These are phyloP conservation scores for Tortrix viridana DNA, from an alignment of 2,888 invertebrate species.

Conservation along the genomic window DNA sequence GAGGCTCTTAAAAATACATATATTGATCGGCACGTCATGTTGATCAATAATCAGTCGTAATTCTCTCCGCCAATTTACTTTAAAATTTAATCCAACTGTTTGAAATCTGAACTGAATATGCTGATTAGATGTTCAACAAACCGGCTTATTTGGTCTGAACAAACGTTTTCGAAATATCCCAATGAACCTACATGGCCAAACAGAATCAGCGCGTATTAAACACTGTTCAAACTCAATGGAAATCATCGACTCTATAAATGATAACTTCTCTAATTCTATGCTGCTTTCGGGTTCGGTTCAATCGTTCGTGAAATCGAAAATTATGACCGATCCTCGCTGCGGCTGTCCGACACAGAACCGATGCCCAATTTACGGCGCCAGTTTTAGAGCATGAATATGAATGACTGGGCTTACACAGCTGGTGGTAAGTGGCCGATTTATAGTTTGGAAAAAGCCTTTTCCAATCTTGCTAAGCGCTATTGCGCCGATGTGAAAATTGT, in stretches of 20 bases:
- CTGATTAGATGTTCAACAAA: too few species aligned
- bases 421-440: slow-evolving; percentile 33
- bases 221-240: slow-evolving; percentile 11
- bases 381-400: slow-evolving; percentile 60
- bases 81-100: too few species aligned
- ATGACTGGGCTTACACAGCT: slow-evolving; percentile 45
- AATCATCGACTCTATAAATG: slow-evolving; percentile 40
- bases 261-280: slow-evolving; percentile 39
- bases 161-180: background rate
- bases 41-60: too few species aligned
- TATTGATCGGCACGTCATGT: too few species aligned
- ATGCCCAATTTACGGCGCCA: slow-evolving; percentile 61
- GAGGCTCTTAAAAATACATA: too few species aligned
- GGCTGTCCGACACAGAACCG: slow-evolving; percentile 61
- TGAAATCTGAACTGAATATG: too few species aligned
- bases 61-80: too few species aligned
- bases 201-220: background rate
- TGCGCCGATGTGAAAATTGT: slow-evolving; percentile 1
- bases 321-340: slow-evolving; percentile 68
- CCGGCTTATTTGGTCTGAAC: too few species aligned
- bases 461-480: slow-evolving; percentile 12
- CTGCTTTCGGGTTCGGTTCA: slow-evolving; percentile 59
- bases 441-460: slow-evolving; percentile 36
- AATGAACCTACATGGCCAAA: background rate
- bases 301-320: slow-evolving; percentile 81